Conservation (phyloP, 2,797 vertebrate genomes). For the Spondyliosoma cantharus region DNA sequence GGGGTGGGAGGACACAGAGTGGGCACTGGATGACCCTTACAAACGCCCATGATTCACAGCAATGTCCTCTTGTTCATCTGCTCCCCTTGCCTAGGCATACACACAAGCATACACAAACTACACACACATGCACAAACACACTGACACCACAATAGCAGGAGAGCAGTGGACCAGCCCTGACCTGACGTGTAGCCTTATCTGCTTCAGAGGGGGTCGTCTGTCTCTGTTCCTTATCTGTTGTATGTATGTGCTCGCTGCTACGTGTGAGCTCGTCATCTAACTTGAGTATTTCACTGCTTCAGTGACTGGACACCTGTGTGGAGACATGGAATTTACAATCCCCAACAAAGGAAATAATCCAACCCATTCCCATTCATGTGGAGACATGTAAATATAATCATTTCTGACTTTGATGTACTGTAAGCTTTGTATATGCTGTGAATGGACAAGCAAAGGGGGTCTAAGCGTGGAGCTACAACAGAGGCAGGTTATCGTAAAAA, state of each 20-base stretch:
- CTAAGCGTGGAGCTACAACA: constrained; percentile 50
- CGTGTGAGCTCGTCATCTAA: constrained; percentile 75
- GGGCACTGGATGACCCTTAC: constrained; percentile 70
- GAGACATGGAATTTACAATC: constrained; percentile 73
- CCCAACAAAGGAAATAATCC: constrained; percentile 62
- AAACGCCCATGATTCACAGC: constrained; percentile 72
- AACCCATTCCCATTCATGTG: constrained; percentile 58
- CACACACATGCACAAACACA: constrained; percentile 63
- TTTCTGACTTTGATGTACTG: constrained; percentile 81
- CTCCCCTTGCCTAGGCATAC: constrained; percentile 64
- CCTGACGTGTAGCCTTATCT: constrained; percentile 93
- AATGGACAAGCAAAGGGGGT: constrained; percentile 72
- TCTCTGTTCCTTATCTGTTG: constrained; percentile 83
- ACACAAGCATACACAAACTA: constrained; percentile 51
- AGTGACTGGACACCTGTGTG: constrained; percentile 72
- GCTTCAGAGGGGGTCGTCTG: constrained; percentile 79
- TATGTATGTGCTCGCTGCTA: constrained; percentile 70
- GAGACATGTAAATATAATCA: constrained; percentile 85
- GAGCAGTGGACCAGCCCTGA: constrained; percentile 78
- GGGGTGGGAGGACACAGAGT: constrained; percentile 68
- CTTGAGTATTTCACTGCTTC: constrained; percentile 79
- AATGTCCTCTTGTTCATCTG: constrained; percentile 64
- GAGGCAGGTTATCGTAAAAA: constrained; percentile 58
- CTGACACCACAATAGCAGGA: constrained; percentile 69
- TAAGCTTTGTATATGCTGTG: constrained; percentile 83